Evolutionary conservation across 2,888 invertebrate genomes (phyloP), one percentile per base, ranked within the genome.

Genomic region (Trissolcus japonicus): DNA sequence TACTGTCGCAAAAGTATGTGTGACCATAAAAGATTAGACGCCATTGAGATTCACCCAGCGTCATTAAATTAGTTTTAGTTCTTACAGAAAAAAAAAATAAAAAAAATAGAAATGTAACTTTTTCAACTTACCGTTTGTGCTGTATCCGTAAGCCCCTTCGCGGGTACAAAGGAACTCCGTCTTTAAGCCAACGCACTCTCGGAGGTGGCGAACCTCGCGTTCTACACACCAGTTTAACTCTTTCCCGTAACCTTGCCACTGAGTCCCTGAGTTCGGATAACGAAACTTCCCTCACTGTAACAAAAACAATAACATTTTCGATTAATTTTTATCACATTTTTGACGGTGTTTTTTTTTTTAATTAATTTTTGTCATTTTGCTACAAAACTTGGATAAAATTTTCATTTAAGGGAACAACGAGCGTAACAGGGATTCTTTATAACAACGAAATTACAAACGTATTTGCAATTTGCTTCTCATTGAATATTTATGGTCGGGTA

Each of bases 181-280:
- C 87, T 79, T 88, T 89, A 79, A 89, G 86, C 88, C 88, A 89
- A 80, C 87, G 88, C 79, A 88, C 88, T 82, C 85, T 86, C 35
- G 88, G 88, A 81, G 88, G 88, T 74, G 88, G 88, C 57, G 88
- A 89, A 65, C 88, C 88, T 81, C 87, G 84, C 82, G 88, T 89
- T 81, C 88, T 84, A 86, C 88, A 89, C 83, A 88, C 88, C 80
- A 89, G 87, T 84, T 88, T 89, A 81, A 89, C 88, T 82, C 86
- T 87, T 79, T 89, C 88, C 79, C 86, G 86, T 86, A 87, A 86
- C 85, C 88, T 87, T 84, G 87, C 88, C 82, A 87, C 87, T 81
- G 88, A 88, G 87, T 89, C 88, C 83, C 87, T 88, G 84, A 89
- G 87, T 83, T 89, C 88, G 81, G 88, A 88, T 85, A 89, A 86